Base-by-base conservation (phyloP, 2,113 vertebrate genomes). In the Thalassoma bifasciatum region DNA sequence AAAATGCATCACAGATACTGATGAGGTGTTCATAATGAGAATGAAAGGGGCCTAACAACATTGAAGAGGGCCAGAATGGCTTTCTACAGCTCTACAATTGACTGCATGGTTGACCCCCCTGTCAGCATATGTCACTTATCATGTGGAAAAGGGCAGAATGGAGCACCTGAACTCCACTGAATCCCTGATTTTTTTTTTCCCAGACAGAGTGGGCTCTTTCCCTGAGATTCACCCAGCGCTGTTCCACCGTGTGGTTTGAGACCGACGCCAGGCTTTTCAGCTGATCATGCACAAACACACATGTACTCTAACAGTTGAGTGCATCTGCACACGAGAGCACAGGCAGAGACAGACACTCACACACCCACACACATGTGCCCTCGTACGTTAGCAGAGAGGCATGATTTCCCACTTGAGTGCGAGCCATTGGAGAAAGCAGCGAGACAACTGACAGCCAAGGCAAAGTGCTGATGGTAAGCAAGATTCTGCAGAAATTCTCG, bases 401-500 rank as follows among this genome's bases (percentile, higher is more conserved):
- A 82, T 46, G 62, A 86, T 75, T 86, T 90, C 79, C 58, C 86
- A 86, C 81, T 75, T 62, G 78, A 54, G 63, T 91, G 91, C 54
- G 82, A 91, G 70, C 54, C 84, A 56, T 61, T 8, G 76, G 68
- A 77, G 77, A 73, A 49, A 63, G 72, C 83, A 69, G 12, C 59
- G 67, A 92, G 86, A 83, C 80, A 47, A 81, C 83, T 80, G 90
- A 90, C 90, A 91, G 83, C 54, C 69, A 56, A 81, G 72, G 81
- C 85, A 86, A 88, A 90, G 60, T 87, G 90, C 88, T 91, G 90
- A 91, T 71, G 67, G 72, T 79, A 82, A 64, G 80, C 83, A 87
- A 84, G 57, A 71, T 80, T 85, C 68, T 46, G 44, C 66, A 59
- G 76, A 81, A 86, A 84, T 78, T 74, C 79, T 82, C 21, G 17